Conservation (phyloP, 2,888 invertebrate species). For the Meta bourneti region DNA sequence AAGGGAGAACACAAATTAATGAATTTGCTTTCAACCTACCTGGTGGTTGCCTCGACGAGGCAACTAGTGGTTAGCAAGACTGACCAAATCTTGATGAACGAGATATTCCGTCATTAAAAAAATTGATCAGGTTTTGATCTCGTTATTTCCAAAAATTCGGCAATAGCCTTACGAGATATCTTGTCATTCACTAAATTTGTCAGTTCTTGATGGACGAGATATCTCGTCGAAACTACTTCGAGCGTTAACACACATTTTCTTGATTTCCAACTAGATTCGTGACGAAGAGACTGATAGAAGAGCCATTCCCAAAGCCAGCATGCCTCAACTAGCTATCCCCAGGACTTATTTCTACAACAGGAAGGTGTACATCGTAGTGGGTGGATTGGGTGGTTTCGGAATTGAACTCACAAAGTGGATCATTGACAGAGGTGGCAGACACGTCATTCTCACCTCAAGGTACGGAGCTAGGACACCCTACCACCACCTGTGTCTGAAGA, state of each 20-base stretch:
- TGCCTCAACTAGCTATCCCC: conserved; percentile 88
- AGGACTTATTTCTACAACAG: conserved; percentile 87
- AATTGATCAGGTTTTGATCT: too few relatives aligned
- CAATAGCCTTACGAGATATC: too few relatives aligned
- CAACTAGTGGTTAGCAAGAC: too few relatives aligned
- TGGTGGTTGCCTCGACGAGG: too few relatives aligned
- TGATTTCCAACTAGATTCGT: conserved; percentile 84
- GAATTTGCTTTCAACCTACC: too few relatives aligned
- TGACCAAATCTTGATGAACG: too few relatives aligned
- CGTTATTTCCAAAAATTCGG: too few relatives aligned
- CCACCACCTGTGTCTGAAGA: conserved; percentile 90
- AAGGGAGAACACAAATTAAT: too few relatives aligned
- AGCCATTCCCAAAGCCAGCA: conserved; percentile 78
- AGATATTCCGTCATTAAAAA: too few relatives aligned
- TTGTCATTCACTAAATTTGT: too few relatives aligned
- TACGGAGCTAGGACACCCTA: conserved; percentile 95
- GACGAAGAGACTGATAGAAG: conserved; percentile 86
- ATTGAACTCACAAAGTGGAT: conserved; percentile 96
- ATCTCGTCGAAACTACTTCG: too few relatives aligned
- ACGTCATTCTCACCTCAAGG: conserved; percentile 92
- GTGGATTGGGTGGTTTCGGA: conserved; percentile 97
- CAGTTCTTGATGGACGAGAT: too few relatives aligned
- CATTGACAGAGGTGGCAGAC: conserved; percentile 90
- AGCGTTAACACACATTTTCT: not conserved
- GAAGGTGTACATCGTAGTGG: conserved; percentile 83